Base-by-base conservation (phyloP, 2,888 invertebrate genomes). In the Drosophila longiperda region DNA sequence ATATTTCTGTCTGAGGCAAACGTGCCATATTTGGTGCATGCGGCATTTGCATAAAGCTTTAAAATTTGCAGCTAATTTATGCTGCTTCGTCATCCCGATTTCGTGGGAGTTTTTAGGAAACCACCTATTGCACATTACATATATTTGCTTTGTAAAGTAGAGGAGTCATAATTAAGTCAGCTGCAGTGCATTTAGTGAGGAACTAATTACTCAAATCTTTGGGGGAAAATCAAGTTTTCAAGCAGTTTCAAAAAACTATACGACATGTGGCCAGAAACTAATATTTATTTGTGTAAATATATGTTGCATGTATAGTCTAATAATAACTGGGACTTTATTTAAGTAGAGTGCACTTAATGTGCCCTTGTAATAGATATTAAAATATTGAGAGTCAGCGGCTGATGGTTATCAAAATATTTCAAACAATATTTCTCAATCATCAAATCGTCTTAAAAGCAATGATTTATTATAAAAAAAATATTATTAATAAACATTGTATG, bases 11-110 rank as follows among this genome's bases (percentile, higher is more conserved):
- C 23, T 54, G 15, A 20, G 20, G 42, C 29, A 81, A 69, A 81
- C 87, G 87, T 88, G 84, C 82, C 62, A 48, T 66, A 86, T 75
- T 83, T 83, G 63, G 66, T 70, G 72, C 81, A 34, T 68, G 42
- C 59, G 65, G 84, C 79, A 84, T 88, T 88, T 88, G 72, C 75
- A 77, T 45, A 33, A 40, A 32, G 61, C 64, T 76, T 72, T 55
- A 50, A 59, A 68, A 61, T 78, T 53, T 80, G 65, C 53, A 78
- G 67, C 69, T 80, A 69, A 83, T 82, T 87, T 82, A 87, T 75
- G 75, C 83, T 74, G 61, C 61, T 74, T 74, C 62, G 53, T 64
- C 69, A 61, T 55, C 52, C 49, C 60, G 33, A 26, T 29, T 49
- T 38, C 62, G 55, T 71, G 71, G 71, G 71, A 55, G 36, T 42